Percentiles rank a stretch among this genome's conserved stretches.
phyloP scores from a whole-genome alignment of 2,888 invertebrate species.

The Lasioglossum leucozonium region DNA sequence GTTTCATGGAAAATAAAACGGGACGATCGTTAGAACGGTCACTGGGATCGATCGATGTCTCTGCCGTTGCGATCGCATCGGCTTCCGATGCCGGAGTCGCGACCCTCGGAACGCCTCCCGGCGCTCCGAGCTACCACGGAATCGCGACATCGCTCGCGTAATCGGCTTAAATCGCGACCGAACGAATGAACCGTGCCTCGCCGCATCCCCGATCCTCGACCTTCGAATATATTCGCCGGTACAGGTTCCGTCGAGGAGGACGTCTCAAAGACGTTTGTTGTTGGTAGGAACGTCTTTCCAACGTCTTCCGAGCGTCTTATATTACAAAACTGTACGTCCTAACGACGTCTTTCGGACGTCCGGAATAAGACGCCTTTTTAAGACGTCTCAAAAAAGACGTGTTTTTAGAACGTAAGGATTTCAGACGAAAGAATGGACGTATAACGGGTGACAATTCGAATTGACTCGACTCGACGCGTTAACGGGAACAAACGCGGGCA shows the following conservation, averaged over 20 bases:
- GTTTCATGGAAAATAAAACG: not conserved
- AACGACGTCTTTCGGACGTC: too few species aligned
- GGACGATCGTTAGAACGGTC: not conserved
- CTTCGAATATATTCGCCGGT: not conserved
- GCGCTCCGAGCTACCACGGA: conserved; percentile 36
- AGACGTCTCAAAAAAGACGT: too few species aligned
- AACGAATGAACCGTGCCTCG: conserved; percentile 14
- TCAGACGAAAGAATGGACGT: too few species aligned
- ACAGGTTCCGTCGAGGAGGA: not conserved
- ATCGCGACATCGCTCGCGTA: conserved; percentile 42
- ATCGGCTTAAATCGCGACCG: conserved; percentile 52
- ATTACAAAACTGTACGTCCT: too few species aligned
- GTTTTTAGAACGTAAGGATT: too few species aligned
- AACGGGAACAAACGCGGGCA: too few species aligned
- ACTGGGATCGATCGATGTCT: not conserved
- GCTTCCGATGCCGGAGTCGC: not conserved
- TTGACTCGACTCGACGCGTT: too few species aligned
- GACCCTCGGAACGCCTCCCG: not conserved
- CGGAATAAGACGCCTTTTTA: too few species aligned
- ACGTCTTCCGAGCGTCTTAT: too few species aligned
- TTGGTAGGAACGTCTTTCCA: too few species aligned
- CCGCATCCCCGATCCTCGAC: not conserved
- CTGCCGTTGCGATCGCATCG: not conserved
- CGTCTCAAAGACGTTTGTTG: too few species aligned
- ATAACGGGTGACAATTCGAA: too few species aligned